Evolutionary conservation across 2,113 vertebrate genomes (phyloP), one percentile per base, ranked within the genome.

Genomic region (Sula dactylatra): DNA sequence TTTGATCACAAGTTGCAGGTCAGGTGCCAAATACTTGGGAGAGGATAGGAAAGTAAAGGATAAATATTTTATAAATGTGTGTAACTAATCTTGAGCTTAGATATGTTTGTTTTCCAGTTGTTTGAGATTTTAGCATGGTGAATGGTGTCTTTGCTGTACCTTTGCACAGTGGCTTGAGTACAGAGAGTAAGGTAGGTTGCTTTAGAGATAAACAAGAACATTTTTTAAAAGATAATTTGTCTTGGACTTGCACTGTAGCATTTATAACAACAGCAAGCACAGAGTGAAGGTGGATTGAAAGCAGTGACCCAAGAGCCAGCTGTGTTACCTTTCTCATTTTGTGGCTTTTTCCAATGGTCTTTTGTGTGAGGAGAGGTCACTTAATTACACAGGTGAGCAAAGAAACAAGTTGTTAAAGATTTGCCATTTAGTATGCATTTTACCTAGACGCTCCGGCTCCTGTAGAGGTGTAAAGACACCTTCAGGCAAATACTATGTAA

Each of bases 201-300:
- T 83, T 44, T 42, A 69, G 76, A 62, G 40, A 15, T 49, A 72
- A 67, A 50, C 5, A 14, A 17, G 31, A 66, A 17, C 22, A 13
- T 26, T 61, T 54, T 69, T 15, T 2, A 7, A 12, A 77, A 34
- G 61, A 7, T 40, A 34, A 44, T 44, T 58, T 82, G 32, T 87
- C 38, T 52, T 54, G 65, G 54, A 8, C 44, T 58, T 0, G 0
- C 2, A 1, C 11, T 72, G 42, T 42, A 49, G 59, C 31, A 1
- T 54, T 44, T 40, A 0, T 40, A n/a, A 38, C n/a, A 34, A 7
- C 29, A 90, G 74, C 27, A n/a, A n/a, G 50, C 3, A 9, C 2
- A 58, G 58, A 29, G 10, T 20, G 27, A 56, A 42, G 19, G 52
- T 25, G n/a, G 59, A 64, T 59, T 78, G 47, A 45, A 74, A 71